A percentile compares a stretch with the other conserved stretches of the same genome.
Conservation (phyloP, 2,113 vertebrate genomes). For the Vimba vimba region DNA sequence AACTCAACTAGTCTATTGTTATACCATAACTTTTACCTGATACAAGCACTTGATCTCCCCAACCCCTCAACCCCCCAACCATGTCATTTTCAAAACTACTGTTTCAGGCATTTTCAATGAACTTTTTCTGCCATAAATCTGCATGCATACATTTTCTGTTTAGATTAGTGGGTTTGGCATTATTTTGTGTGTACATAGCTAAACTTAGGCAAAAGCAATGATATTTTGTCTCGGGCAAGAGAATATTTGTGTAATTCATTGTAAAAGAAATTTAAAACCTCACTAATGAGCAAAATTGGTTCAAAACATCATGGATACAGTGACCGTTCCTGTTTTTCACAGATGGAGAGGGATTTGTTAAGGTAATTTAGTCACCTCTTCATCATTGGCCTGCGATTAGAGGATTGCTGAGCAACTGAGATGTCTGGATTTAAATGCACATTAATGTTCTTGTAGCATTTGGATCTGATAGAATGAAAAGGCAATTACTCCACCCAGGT, state of each 20-base stretch:
- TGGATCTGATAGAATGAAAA: slow-evolving; percentile 23
- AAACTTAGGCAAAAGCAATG: slow-evolving; percentile 7
- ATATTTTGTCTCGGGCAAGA: slow-evolving; percentile 57
- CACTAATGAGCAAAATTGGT: slow-evolving; percentile 45
- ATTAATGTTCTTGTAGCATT: slow-evolving; percentile 1
- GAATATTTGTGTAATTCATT: slow-evolving; percentile 60
- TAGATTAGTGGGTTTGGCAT: slow-evolving; percentile 67
- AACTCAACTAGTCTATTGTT: slow-evolving; percentile 55
- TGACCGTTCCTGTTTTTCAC: slow-evolving; percentile 62
- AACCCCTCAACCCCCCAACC: too few relatives aligned
- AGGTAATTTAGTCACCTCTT: slow-evolving; percentile 39
- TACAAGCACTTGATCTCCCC: background rate
- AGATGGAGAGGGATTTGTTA: slow-evolving; percentile 43
- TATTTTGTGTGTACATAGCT: slow-evolving; percentile 57
- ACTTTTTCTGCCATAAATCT: slow-evolving; percentile 50
- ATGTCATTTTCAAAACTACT: slow-evolving; percentile 47
- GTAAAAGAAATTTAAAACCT: background rate
- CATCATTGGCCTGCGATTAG: slow-evolving; percentile 23
- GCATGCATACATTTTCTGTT: slow-evolving; percentile 65
- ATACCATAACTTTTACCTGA: slow-evolving; percentile 53
- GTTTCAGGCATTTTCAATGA: slow-evolving; percentile 50
- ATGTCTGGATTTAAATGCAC: slow-evolving; percentile 42
- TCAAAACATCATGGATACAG: slow-evolving; percentile 64
- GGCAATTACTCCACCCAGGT: background rate
- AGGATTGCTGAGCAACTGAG: slow-evolving; percentile 35